phyloP scores from a whole-genome alignment of 1,140 invertebrate species.

The Bombus confusus region DNA sequence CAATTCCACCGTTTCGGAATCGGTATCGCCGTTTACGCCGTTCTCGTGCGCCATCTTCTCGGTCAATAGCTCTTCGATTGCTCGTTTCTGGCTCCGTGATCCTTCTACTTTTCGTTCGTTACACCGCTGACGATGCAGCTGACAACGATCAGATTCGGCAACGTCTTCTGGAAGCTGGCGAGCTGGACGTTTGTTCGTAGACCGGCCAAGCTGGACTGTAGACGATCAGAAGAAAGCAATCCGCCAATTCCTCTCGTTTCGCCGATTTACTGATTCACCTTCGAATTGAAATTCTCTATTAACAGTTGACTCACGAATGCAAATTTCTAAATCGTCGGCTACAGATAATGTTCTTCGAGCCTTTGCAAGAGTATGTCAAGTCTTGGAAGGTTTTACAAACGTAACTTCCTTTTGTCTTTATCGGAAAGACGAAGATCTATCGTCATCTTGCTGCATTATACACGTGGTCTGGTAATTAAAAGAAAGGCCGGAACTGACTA shows the following conservation, averaged over 20 bases:
- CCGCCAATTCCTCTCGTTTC: slow-evolving; percentile 38
- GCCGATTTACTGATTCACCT: slow-evolving; percentile 26
- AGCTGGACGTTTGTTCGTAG: neutral
- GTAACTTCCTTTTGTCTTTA: neutral
- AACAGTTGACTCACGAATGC: slow-evolving; percentile 15
- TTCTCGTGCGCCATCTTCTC: slow-evolving; percentile 77
- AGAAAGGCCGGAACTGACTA: neutral
- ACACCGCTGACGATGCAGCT: neutral
- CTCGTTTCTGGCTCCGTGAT: neutral
- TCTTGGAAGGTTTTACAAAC: neutral
- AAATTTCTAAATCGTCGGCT: too few relatives aligned
- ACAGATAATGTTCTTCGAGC: too few relatives aligned
- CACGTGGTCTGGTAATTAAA: too few relatives aligned
- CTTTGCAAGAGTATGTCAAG: neutral
- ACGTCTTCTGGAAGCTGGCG: neutral
- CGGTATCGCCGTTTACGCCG: slow-evolving; percentile 68
- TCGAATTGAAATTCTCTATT: slow-evolving; percentile 18
- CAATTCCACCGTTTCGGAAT: slow-evolving; percentile 77
- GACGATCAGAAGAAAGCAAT: too few relatives aligned
- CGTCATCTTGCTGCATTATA: too few relatives aligned
- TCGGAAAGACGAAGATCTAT: neutral
- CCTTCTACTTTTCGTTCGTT: neutral
- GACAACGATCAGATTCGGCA: neutral
- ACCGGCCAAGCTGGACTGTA: too few relatives aligned
- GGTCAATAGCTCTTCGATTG: neutral